Conservation (phyloP, 2,113 vertebrate genomes). For the Toxostoma redivivum region DNA sequence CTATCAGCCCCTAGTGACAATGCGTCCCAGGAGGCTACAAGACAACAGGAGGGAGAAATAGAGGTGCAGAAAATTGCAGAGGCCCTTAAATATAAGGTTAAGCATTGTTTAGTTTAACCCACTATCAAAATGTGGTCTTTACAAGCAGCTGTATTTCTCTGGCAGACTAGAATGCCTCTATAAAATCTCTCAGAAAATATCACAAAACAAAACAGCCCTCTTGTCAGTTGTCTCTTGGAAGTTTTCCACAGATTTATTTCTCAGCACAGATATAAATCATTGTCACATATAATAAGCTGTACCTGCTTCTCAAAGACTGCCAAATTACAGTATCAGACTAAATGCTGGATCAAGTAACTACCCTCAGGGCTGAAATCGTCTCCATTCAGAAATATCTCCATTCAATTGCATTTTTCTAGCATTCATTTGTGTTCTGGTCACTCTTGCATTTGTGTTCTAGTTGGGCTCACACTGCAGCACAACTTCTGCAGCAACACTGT, state of each 20-base stretch:
- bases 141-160: conserved; percentile 31
- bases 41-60: not conserved
- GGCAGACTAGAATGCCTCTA: not conserved
- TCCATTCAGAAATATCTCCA: not conserved
- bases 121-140: conserved; percentile 6
- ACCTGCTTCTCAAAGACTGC: conserved; percentile 37
- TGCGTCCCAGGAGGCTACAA: not conserved
- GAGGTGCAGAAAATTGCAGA: not conserved
- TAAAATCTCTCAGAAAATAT: not conserved
- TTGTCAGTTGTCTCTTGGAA: conserved; percentile 5
- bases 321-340: conserved; percentile 28
- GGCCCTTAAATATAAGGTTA: not conserved
- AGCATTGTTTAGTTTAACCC: not conserved
- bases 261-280: conserved; percentile 45
- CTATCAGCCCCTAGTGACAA: not conserved
- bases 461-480: not conserved
- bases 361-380: not conserved
- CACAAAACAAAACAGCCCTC: not conserved
- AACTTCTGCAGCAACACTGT: not conserved
- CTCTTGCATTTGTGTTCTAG: not conserved
- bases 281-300: conserved; percentile 22
- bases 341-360: conserved; percentile 30
- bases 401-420: not conserved
- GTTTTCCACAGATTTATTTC: conserved; percentile 48
- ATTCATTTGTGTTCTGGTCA: not conserved